Percentiles rank a stretch among this genome's conserved stretches.
These are phyloP conservation scores for Scaptodrosophila lebanonensis DNA, from an alignment of 1,140 invertebrate genomes.

Conservation along the genomic window DNA sequence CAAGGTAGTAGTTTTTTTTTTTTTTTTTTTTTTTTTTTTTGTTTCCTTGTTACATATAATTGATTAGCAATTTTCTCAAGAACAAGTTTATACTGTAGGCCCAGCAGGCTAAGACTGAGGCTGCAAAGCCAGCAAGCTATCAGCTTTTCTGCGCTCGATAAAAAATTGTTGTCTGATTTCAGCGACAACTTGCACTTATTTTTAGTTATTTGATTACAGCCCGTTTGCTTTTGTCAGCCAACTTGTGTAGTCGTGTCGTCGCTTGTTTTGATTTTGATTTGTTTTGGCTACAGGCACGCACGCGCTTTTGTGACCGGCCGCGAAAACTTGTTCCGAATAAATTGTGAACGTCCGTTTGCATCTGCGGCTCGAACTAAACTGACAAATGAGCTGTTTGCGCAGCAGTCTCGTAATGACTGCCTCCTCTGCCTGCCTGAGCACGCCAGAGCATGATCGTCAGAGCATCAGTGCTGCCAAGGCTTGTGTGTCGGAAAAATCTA, in stretches of 20 bases:
- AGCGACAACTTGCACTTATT: constrained; percentile 26
- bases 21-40: constrained; percentile 16
- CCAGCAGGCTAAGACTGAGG: too few species aligned
- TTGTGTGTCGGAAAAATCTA: too few species aligned
- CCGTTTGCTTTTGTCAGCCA: constrained; percentile 26
- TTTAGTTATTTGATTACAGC: constrained; percentile 20
- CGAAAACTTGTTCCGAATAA: background rate
- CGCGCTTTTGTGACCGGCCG: constrained; percentile 25
- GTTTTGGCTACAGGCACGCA: constrained; percentile 46
- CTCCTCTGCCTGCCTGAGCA: constrained; percentile 17
- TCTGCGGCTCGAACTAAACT: constrained; percentile 42
- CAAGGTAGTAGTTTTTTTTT: constrained; percentile 20
- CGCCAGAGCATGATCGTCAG: constrained; percentile 5
- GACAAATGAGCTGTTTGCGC: constrained; percentile 17
- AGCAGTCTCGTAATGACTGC: constrained; percentile 14
- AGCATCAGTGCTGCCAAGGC: too few species aligned
- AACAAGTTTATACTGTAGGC: constrained; percentile 25
- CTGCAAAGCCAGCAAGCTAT: background rate
- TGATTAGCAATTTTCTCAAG: constrained; percentile 41
- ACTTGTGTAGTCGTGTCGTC: constrained; percentile 24
- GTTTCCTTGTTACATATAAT: constrained; percentile 24
- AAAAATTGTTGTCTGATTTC: constrained; percentile 28
- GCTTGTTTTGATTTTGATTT: constrained; percentile 13
- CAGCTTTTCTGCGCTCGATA: background rate
- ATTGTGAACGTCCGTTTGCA: constrained; percentile 31